Evolutionary conservation across 2,888 invertebrate species (phyloP), one percentile per base, ranked within the genome.

Genomic region (Perizoma affinitatum): DNA sequence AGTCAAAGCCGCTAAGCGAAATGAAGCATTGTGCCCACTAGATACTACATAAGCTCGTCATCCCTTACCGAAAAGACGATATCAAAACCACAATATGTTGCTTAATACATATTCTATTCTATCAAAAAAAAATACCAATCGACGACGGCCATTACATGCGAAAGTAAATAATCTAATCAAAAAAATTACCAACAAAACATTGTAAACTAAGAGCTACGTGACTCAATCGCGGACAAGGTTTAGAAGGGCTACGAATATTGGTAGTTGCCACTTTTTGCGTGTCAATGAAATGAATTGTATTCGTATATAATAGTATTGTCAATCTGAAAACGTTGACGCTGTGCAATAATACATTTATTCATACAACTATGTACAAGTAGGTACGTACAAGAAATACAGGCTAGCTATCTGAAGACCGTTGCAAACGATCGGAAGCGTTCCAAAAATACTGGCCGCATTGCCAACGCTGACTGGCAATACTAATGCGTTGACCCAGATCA

Each of bases 191-290:
- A 78, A 71, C 74, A 78, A 75, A 80, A 76, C 53, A 53, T 11
- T 38, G 54, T 58, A 45, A 11, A 48, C 58, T 56, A 58, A 6
- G 43, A 58, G 65, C 72, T 83, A 84, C 80, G 83, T 84, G 82
- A 79, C 77, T 79, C 76, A 80, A 80, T 79, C 73, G 63, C 63
- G 72, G 71, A 76, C 74, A 80, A 79, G 74, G 75, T 77, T n/a
- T 78, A 67, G 69, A 81, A 81, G 76, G 79, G 73, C 76, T 72
- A 72, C 66, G 74, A 72, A 60, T 65, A 74, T 81, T 76, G 79
- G 79, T 83, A 80, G 78, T 76, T 71, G 80, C 80, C 83, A 79
- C 75, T 69, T 72, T 72, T 69, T 66, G 45, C 69, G 48, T 68
- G 65, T 64, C 44, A 65, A 53, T 66, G 59, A 68, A 54, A 35